phyloP scores from a whole-genome alignment of 1,140 invertebrate species.

The Dreissena rostriformis region DNA sequence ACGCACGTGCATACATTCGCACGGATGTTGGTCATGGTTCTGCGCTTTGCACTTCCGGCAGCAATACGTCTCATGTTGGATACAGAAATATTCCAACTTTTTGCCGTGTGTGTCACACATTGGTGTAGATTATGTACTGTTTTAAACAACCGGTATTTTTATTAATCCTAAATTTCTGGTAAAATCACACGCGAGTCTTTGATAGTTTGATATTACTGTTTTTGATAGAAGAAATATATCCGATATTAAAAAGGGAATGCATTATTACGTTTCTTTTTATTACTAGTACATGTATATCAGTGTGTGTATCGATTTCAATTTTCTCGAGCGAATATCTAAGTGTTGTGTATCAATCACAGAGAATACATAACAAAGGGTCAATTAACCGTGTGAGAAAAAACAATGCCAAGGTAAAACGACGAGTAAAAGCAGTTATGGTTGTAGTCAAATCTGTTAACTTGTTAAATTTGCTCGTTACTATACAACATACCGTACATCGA shows the following conservation, averaged over 20 bases:
- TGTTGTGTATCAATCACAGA: too few species aligned
- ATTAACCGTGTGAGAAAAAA: too few species aligned
- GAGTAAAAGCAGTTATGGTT: too few species aligned
- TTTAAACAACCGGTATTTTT: background rate
- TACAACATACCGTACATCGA: too few species aligned
- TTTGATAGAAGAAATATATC: background rate
- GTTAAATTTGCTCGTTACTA: too few species aligned
- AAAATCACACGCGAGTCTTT: background rate
- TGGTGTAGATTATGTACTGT: background rate
- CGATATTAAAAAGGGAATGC: background rate
- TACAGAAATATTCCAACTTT: slow-evolving; percentile 45
- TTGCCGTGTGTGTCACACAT: slow-evolving; percentile 46
- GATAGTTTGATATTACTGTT: background rate
- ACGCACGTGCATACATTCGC: slow-evolving; percentile 51
- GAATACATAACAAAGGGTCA: too few species aligned
- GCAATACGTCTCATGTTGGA: slow-evolving; percentile 28
- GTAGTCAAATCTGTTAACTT: too few species aligned
- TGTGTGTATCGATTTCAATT: too few species aligned
- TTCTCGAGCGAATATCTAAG: too few species aligned
- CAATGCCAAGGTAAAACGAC: too few species aligned
- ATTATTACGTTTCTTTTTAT: background rate
- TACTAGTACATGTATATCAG: background rate
- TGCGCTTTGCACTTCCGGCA: slow-evolving; percentile 52
- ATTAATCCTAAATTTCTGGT: background rate
- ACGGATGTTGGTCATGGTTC: slow-evolving; percentile 50